Evolutionary conservation across 2,888 invertebrate species (phyloP), one percentile per base, ranked within the genome.

Genomic region (Pyrochroa serraticornis): DNA sequence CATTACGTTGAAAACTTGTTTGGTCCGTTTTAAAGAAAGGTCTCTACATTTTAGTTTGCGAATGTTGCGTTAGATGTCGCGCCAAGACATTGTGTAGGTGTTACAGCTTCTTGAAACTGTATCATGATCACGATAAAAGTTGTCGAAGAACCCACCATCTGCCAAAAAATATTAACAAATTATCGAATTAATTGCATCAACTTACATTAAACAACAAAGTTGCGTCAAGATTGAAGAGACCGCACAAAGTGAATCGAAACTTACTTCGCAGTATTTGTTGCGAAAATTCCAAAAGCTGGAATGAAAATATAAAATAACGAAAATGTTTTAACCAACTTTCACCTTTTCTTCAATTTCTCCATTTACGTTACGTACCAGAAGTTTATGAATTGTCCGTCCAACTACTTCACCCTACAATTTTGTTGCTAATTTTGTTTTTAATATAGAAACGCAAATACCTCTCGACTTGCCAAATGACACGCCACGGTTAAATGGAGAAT

Each of bases 111-210:
- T 70, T 80, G 79, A 45, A 79, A 80, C 62, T 79, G 79, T 42
- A 78, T 72, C 31, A 79, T 66, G 53, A 79, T 78, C 8, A 79
- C 78, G 3, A 79, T 71, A 62, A 79, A 79, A 7, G 79, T 79
- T 1, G 78, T 77, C 0, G 77, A 77, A 3, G 74, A 74, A 0
- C 77, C 77, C 2, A 75, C 73, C 48, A 77, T 77, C 77, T 77
- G 50, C 69, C n/a, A 44, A 35, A 7, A 32, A 43, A 35, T 31
- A 39, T 38, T 22, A 44, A 32, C 8, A 35, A 8, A 5, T 3
- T 35, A 34, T 46, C 46, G 39, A 22, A 36, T 46, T 32, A 44
- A 9, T 37, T 38, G 36, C 36, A 33, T 35, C 7, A 3, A 45
- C 44, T 61, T 54, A 65, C 65, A 44, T 59, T 49, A 34, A 57